Evolutionary conservation across 1,140 invertebrate genomes (phyloP).

Genomic region (Nebria ingens): DNA sequence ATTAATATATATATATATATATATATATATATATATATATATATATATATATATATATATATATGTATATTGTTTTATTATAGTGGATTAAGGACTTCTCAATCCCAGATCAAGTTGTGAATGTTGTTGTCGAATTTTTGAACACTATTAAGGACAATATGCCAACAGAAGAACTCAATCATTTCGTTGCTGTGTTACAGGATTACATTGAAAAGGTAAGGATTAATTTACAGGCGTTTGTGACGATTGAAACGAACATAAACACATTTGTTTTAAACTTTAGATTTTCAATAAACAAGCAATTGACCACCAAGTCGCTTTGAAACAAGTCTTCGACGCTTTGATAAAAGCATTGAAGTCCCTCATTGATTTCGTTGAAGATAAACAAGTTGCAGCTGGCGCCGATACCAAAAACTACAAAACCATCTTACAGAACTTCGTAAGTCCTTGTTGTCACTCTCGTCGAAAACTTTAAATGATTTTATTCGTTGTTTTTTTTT

Average conservation of each 20-base stretch:
- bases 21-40: not conserved
- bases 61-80: constrained; percentile 5
- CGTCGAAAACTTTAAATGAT: not conserved
- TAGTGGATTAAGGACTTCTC: constrained; percentile 29
- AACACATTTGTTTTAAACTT: constrained; percentile 11
- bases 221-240: not conserved
- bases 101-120: constrained; percentile 39
- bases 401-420: not conserved
- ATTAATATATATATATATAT: no score
- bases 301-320: constrained; percentile 41
- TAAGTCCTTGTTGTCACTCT: not conserved
- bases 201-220: constrained; percentile 50
- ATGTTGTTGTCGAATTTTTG: constrained; percentile 38
- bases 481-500: not conserved
- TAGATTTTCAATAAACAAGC: constrained; percentile 38
- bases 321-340: constrained; percentile 43
- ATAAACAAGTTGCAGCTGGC: constrained; percentile 11
- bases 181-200: constrained; percentile 40
- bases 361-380: constrained; percentile 28
- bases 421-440: not conserved
- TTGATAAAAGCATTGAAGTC: constrained; percentile 38
- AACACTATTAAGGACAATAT: constrained; percentile 38
- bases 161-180: constrained; percentile 45
- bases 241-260: not conserved
- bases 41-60: not conserved